phyloP scores from a whole-genome alignment of 1,140 invertebrate species.

The Diploscapter pachys region DNA sequence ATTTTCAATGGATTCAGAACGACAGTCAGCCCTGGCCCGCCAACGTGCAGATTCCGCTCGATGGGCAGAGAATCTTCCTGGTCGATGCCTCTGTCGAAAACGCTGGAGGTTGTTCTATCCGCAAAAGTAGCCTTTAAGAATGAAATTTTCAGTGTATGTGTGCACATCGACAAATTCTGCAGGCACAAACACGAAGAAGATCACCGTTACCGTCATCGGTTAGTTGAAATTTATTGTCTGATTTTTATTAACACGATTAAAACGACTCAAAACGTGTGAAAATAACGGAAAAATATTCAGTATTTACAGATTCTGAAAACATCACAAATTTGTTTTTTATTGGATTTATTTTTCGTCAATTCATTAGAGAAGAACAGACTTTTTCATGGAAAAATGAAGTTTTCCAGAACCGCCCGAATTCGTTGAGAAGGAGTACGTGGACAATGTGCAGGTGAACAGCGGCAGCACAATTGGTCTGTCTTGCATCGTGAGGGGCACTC shows the following conservation, averaged over 20 bases:
- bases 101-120: neutral
- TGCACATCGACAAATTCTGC: constrained; percentile 38
- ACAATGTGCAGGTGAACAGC: constrained; percentile 29
- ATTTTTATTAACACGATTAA: too few relatives aligned
- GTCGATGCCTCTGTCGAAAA: constrained; percentile 33
- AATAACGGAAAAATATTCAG: too few relatives aligned
- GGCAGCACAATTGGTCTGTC: constrained; percentile 16
- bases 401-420: constrained; percentile 36
- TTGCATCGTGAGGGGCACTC: constrained; percentile 78
- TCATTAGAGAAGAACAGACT: too few relatives aligned
- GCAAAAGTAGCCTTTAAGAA: too few relatives aligned
- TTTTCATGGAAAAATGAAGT: too few relatives aligned
- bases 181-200: constrained; percentile 19
- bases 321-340: too few relatives aligned
- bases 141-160: constrained; percentile 3
- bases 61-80: constrained; percentile 35
- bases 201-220: constrained; percentile 16
- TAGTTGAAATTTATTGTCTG: too few relatives aligned
- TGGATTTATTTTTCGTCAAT: too few relatives aligned
- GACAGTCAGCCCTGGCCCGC: constrained; percentile 32
- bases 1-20: constrained; percentile 36
- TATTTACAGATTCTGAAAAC: too few relatives aligned
- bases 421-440: constrained; percentile 23
- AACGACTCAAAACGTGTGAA: too few relatives aligned
- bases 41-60: constrained; percentile 42